A percentile compares a stretch with the other conserved stretches of the same genome.
Conservation (phyloP, 2,797 vertebrate species). For the Pantherophis vulpinus region DNA sequence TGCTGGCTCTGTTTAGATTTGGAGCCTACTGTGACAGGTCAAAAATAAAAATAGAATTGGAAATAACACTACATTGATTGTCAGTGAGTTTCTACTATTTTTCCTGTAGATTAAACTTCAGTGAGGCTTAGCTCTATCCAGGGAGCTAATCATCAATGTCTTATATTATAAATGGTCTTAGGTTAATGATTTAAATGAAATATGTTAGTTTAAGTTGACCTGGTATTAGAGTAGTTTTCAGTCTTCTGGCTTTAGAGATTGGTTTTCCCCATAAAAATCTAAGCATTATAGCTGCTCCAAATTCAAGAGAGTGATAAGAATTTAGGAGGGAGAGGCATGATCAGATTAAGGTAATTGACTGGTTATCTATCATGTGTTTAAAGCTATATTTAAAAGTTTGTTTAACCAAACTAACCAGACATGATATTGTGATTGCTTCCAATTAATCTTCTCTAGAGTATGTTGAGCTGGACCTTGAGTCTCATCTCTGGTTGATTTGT, state of each 20-base stretch:
- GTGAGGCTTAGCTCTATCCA: background rate
- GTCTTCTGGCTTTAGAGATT: background rate
- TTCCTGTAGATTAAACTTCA: background rate
- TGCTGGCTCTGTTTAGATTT: background rate
- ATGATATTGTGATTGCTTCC: conserved; percentile 10
- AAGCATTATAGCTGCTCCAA: background rate
- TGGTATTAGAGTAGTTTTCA: background rate
- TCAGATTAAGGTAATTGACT: background rate
- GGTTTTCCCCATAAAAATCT: background rate
- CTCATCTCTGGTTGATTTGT: conserved; percentile 32
- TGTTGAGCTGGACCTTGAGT: background rate
- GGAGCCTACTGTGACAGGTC: background rate
- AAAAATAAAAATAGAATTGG: background rate
- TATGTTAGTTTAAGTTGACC: background rate
- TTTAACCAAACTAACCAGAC: background rate
- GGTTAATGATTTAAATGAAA: background rate
- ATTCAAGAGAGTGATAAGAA: background rate
- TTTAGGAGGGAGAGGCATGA: background rate
- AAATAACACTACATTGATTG: background rate
- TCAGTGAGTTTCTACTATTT: background rate
- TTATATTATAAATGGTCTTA: background rate
- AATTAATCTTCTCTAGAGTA: background rate
- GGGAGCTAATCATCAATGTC: background rate
- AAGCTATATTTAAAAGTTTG: background rate
- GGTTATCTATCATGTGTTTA: background rate